Base-by-base conservation (phyloP, 2,113 vertebrate species). In the Gnathonemus longibarbis region DNA sequence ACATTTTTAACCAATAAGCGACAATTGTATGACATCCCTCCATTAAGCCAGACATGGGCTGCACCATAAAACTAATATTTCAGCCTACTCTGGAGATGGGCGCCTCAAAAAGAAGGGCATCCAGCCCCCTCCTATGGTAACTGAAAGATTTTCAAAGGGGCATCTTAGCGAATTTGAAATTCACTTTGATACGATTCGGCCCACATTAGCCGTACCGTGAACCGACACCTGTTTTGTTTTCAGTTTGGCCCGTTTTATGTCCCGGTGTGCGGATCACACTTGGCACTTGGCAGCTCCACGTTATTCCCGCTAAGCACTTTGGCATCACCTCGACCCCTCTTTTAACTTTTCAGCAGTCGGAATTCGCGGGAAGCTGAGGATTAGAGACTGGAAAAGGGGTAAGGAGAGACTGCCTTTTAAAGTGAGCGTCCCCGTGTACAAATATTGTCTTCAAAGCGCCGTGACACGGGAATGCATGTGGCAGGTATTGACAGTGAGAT, bases 401-500 rank as follows among this genome's bases (percentile, higher is more conserved):
- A 24, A 48, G 83, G 39, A 48, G 83, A 84, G 31, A 39, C 74
- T 39, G 74, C 17, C 74, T 80, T 84, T 84, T 84, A 84, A 84
- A 45, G 45, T 46, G 39, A 21, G 45, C 39, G 39, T 48, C 83
- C 35, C 45, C 42, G 10, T 48, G 83, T 84, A 84, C 83, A 84
- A 45, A 45, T 48, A 48, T 84, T 48, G 39, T 84, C 42, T 84
- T 84, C 21, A 48, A 84, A 84, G 39, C 42, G 39, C 42, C 83
- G 21, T 27, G 8, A 84, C 42, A 48, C 42, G 8, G 8, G 19
- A 84, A n/a, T 45, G 45, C 83, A 84, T 84, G 83, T 84, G 83
- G 83, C 83, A 84, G 83, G 83, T 84, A 48, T 84, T 84, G 45
- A 84, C 83, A 48, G 39, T 84, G 9, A 84, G 85, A 87, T 87